Base-by-base conservation (phyloP, 92 coral and sea anemone genomes). In the Parazoanthus darwini region DNA sequence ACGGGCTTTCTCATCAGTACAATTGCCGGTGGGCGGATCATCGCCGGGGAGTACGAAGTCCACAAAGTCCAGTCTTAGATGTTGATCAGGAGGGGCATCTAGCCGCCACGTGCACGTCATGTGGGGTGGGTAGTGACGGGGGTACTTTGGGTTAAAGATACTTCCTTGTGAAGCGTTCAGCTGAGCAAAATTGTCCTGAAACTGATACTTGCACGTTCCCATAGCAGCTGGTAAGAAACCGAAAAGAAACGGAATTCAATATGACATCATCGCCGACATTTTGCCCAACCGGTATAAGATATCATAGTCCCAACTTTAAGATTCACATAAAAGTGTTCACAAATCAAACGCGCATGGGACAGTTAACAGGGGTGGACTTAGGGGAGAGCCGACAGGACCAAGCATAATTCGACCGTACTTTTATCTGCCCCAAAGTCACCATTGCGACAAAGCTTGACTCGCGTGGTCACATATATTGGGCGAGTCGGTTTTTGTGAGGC, bases 131-230 rank as follows among this genome's bases (percentile, higher is more conserved):
- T 79, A 79, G 14, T 51, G 65, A 10, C 35, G 42, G 10, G 82
- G 82, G 38, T 79, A 79, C 18, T 79, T 79, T 26, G 82, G 82
- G 63, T 51, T 79, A 16, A 25, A 79, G 18, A 79, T 26, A 16
- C 66, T 46, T 25, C 82, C 82, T n/a, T 50, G 36, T 51, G 82
- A 79, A 29, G 33, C 66, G 37, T 79, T 79, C 18, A 79, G 42
- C 13, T 51, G 36, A 20, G 66, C 82, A 79, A 79, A 79, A 43
- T 79, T 79, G 39, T 79, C 82, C 8, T 54, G 82, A 20, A 48
- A 79, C 82, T 79, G 82, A 29, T 79, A 79, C 63, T 79, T 79
- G 82, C 82, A 79, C 7, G 37, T 79, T 51, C 82, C 82, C 82
- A 79, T 79, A 15, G 82, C 82, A 25, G 82, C 82, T 79, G 63